Percentiles rank a stretch among this genome's conserved stretches.
phyloP scores from a whole-genome alignment of 2,797 vertebrate species.

The Rhinogobio ventralis region DNA sequence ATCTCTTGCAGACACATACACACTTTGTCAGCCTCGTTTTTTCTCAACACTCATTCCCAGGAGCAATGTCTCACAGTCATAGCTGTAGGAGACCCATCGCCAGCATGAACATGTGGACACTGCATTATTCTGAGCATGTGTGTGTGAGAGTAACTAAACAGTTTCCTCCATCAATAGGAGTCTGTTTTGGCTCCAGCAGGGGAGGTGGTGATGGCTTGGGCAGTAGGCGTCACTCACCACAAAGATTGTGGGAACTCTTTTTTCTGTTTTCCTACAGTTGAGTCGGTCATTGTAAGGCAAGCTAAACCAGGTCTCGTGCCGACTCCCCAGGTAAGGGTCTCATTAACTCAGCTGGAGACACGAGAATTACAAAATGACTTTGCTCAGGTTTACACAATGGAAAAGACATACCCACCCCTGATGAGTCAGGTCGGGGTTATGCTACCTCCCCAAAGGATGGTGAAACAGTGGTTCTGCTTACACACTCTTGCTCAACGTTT shows the following conservation, averaged over 20 bases:
- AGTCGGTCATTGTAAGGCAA: slow-evolving; percentile 29
- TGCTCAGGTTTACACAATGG: slow-evolving; percentile 20
- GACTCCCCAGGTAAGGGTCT: slow-evolving; percentile 51
- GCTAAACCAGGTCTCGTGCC: slow-evolving; percentile 43
- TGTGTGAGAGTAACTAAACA: slow-evolving; percentile 58
- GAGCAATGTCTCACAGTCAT: slow-evolving; percentile 23
- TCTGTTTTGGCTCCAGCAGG: slow-evolving; percentile 58
- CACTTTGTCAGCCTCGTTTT: slow-evolving; percentile 17
- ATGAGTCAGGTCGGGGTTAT: background rate
- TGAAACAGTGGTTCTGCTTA: slow-evolving; percentile 25
- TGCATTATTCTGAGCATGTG: slow-evolving; percentile 36
- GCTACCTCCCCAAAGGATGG: background rate
- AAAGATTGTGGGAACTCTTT: slow-evolving; percentile 37
- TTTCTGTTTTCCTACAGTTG: slow-evolving; percentile 30
- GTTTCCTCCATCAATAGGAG: slow-evolving; percentile 51
- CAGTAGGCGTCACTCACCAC: slow-evolving; percentile 29
- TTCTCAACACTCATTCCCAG: slow-evolving; percentile 10
- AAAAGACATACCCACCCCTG: slow-evolving; percentile 5
- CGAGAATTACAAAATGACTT: slow-evolving; percentile 12
- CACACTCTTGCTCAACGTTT: slow-evolving; percentile 11
- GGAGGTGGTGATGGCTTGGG: slow-evolving; percentile 57
- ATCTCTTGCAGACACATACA: slow-evolving; percentile 27
- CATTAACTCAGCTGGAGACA: slow-evolving; percentile 51
- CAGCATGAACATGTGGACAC: slow-evolving; percentile 46
- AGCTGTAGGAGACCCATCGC: slow-evolving; percentile 54